Evolutionary conservation across 2,797 vertebrate species (phyloP).

Genomic region (Typhlichthys subterraneus): DNA sequence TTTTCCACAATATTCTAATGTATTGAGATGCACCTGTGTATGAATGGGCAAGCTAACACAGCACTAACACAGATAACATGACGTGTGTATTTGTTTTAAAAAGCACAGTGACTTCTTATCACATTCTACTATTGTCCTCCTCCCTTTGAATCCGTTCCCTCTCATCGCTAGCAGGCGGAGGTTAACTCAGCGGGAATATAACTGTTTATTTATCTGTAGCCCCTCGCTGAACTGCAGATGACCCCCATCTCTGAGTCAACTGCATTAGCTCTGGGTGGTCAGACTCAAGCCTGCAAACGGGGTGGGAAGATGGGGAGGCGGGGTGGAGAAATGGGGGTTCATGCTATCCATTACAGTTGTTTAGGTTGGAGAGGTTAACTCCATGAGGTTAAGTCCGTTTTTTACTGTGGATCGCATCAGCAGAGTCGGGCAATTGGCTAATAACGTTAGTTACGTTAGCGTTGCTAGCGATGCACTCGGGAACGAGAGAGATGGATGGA

Average conservation of each 20-base stretch:
- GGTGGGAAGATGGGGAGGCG: neutral
- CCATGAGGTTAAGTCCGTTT: conserved; percentile 73
- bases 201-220: conserved; percentile 69
- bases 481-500: too few relatives aligned
- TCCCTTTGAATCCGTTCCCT: conserved; percentile 17
- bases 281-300: conserved; percentile 39
- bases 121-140: neutral
- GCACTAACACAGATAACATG: too few relatives aligned
- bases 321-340: conserved; percentile 35
- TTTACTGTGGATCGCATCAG: conserved; percentile 71
- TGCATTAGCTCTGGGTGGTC: conserved; percentile 79
- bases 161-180: conserved; percentile 34
- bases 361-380: conserved; percentile 75
- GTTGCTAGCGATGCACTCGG: too few relatives aligned
- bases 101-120: too few relatives aligned
- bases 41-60: too few relatives aligned
- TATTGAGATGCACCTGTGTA: too few relatives aligned
- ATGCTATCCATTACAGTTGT: conserved; percentile 76
- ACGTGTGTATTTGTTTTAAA: too few relatives aligned
- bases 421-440: conserved; percentile 54
- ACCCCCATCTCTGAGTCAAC: conserved; percentile 72
- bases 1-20: too few relatives aligned
- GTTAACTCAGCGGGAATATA: conserved; percentile 49
- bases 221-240: conserved; percentile 76
- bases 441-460: conserved; percentile 37